Conservation (phyloP, 2,888 invertebrate genomes). For the Dendrolimus houi region DNA sequence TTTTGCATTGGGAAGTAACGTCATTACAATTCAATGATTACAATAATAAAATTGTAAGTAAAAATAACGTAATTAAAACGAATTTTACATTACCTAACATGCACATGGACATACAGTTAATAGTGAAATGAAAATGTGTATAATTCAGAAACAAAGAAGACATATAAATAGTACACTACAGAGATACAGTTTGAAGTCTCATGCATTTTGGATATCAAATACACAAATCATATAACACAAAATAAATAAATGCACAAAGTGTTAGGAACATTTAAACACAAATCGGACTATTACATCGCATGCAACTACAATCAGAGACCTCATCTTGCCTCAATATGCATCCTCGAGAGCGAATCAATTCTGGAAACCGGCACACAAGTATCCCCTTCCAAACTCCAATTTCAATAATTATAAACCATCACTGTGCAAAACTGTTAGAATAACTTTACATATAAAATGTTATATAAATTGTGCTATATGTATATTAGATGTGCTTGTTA, state of each 20-base stretch:
- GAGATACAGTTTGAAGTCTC: background rate
- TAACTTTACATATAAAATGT: slow-evolving; percentile 38
- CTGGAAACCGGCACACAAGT: slow-evolving; percentile 43
- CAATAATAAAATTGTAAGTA: too few species aligned
- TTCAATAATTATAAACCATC: slow-evolving; percentile 43
- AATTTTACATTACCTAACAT: background rate
- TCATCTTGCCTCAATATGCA: slow-evolving; percentile 72
- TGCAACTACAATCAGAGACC: slow-evolving; percentile 50
- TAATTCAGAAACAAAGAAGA: background rate
- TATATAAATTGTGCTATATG: slow-evolving; percentile 24
- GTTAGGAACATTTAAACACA: slow-evolving; percentile 10
- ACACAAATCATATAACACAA: slow-evolving; percentile 1
- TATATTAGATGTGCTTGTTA: slow-evolving; percentile 36
- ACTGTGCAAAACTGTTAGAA: slow-evolving; percentile 69
- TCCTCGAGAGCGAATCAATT: slow-evolving; percentile 55
- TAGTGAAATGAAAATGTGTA: slow-evolving; percentile 2
- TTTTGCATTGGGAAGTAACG: slow-evolving; percentile 1
- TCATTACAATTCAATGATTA: too few species aligned
- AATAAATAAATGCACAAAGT: background rate
- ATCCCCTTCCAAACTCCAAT: slow-evolving; percentile 39
- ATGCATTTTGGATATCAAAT: slow-evolving; percentile 2
- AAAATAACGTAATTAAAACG: too few species aligned
- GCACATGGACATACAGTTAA: background rate
- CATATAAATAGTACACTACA: background rate
- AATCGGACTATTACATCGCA: slow-evolving; percentile 23